A percentile compares a stretch with the other conserved stretches of the same genome.
Conservation (phyloP, 2,113 vertebrate species). For the Crotalus helleri region DNA sequence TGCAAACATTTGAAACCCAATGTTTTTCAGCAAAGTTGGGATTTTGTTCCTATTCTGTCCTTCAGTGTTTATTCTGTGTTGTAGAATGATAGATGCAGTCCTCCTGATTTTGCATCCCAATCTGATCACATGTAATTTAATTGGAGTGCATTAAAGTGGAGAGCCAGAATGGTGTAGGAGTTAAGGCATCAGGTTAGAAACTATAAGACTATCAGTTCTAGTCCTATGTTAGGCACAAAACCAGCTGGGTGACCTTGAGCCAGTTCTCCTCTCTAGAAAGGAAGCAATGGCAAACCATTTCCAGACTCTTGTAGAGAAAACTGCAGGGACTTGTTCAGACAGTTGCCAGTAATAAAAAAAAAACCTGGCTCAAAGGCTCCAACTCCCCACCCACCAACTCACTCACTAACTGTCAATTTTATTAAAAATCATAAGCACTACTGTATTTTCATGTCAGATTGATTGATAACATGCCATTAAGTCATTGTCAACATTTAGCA, state of each 20-base stretch:
- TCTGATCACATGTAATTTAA: background rate
- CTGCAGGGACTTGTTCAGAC: background rate
- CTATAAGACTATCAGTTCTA: background rate
- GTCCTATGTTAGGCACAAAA: background rate
- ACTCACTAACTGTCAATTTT: background rate
- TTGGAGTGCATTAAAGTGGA: background rate
- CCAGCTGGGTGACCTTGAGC: background rate
- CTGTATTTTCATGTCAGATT: background rate
- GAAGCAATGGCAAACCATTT: background rate
- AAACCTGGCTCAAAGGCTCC: background rate
- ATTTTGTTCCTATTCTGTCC: background rate
- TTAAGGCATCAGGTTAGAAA: background rate
- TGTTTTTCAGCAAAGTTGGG: background rate
- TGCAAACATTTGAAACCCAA: background rate
- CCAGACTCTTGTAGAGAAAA: background rate
- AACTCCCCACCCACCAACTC: background rate
- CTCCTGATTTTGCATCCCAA: background rate
- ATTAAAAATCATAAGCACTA: background rate
- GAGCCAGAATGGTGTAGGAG: background rate
- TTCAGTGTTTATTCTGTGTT: background rate
- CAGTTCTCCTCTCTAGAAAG: background rate
- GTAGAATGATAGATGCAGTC: background rate
- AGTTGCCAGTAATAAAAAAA: background rate
- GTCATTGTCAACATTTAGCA: background rate
- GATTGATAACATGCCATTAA: background rate